Evolutionary conservation across 1,140 invertebrate species (phyloP).

Genomic region (Drosophila pallidifrons): DNA sequence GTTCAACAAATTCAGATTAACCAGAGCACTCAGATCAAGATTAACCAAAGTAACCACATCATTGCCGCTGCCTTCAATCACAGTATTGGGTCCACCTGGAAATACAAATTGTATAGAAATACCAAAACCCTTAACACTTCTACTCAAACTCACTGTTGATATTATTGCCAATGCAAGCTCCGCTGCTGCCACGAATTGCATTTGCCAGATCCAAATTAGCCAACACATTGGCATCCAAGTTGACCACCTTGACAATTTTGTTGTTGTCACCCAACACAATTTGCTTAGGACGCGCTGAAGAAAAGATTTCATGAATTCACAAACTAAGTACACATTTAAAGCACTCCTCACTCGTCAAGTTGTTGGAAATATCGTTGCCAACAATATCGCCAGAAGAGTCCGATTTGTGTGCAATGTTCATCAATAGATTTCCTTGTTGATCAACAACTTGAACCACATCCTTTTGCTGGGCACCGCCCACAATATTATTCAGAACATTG

Average conservation of each 20-base stretch:
- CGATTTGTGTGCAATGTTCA: conserved; percentile 20
- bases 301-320: background rate
- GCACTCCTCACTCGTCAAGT: conserved; percentile 5
- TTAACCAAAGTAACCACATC: conserved; percentile 15
- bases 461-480: background rate
- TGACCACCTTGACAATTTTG: conserved; percentile 42
- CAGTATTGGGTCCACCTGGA: conserved; percentile 22
- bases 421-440: conserved; percentile 9
- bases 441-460: conserved; percentile 31
- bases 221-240: conserved; percentile 49
- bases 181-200: conserved; percentile 33
- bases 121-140: no score
- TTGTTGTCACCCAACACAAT: conserved; percentile 61
- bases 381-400: background rate
- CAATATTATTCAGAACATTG: background rate
- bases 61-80: conserved; percentile 25
- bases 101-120: background rate
- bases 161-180: conserved; percentile 25
- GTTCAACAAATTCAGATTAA: conserved; percentile 14
- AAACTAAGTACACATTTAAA: no score
- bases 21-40: background rate
- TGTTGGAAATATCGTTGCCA: conserved; percentile 17
- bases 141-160: conserved; percentile 13
- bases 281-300: conserved; percentile 45
- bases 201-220: conserved; percentile 47